phyloP scores from a whole-genome alignment of 2,888 invertebrate genomes.

The Criorhina ranunculi region DNA sequence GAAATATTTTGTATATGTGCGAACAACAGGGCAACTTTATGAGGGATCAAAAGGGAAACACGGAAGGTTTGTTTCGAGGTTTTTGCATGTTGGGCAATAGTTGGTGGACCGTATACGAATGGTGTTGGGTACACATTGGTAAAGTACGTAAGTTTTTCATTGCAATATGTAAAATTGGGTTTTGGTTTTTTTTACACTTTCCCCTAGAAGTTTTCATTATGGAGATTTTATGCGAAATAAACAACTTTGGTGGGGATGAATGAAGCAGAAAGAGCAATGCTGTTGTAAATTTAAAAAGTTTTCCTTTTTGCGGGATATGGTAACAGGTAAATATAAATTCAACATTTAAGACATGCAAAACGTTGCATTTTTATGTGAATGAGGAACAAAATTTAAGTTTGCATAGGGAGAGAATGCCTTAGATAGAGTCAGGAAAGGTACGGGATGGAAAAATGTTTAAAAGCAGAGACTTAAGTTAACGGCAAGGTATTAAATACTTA shows the following conservation, averaged over 20 bases:
- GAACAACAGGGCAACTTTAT: constrained; percentile 13
- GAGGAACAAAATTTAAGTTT: too few relatives aligned
- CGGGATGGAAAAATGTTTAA: too few relatives aligned
- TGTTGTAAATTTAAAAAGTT: background rate
- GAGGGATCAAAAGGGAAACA: background rate
- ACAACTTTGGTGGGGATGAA: background rate
- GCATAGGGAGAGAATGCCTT: too few relatives aligned
- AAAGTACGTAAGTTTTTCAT: background rate
- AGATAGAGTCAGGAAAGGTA: too few relatives aligned
- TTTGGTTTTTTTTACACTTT: constrained; percentile 1
- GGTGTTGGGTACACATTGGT: constrained; percentile 6
- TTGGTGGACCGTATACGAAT: constrained; percentile 14
- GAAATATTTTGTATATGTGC: constrained; percentile 20
- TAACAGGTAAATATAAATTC: too few relatives aligned
- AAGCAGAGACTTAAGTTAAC: too few relatives aligned
- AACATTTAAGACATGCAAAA: too few relatives aligned
- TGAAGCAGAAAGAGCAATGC: background rate
- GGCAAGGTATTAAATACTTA: too few relatives aligned
- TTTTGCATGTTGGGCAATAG: constrained; percentile 11
- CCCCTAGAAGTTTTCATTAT: constrained; percentile 7
- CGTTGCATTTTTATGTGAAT: too few relatives aligned
- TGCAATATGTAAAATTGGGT: constrained; percentile 14
- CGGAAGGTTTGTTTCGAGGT: background rate
- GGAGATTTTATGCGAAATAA: constrained; percentile 3
- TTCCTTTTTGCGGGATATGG: background rate